Percentiles rank a stretch among this genome's conserved stretches.
These are phyloP conservation scores for Cephus pulcher DNA, from an alignment of 2,888 invertebrate species.

Conservation along the genomic window DNA sequence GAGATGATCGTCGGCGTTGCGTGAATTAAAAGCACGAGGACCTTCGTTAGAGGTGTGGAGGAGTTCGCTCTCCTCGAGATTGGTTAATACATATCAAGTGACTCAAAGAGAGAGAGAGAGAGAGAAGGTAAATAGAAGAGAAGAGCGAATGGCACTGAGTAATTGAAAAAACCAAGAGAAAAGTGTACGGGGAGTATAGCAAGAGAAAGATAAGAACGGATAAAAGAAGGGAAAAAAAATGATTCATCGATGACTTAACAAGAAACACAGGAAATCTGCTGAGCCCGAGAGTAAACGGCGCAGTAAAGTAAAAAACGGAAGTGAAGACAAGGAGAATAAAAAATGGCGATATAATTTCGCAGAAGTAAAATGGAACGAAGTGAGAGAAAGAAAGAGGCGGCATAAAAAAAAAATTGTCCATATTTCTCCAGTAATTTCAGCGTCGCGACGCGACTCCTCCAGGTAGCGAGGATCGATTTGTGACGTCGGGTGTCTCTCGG, in stretches of 20 bases:
- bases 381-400: neutral
- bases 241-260: neutral
- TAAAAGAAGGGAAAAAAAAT: neutral
- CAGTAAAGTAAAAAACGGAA: neutral
- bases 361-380: neutral
- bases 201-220: neutral
- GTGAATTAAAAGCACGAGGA: neutral
- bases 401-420: neutral
- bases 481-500: neutral
- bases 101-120: neutral
- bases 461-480: neutral
- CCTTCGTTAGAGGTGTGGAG: neutral
- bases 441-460: neutral
- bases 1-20: neutral
- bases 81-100: neutral
- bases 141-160: neutral
- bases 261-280: neutral
- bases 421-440: neutral
- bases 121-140: neutral
- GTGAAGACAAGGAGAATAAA: neutral
- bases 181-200: neutral
- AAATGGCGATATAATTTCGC: neutral
- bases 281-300: neutral
- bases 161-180: neutral
- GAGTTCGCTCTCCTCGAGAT: neutral